Percentiles rank a stretch among this genome's conserved stretches.
These are phyloP conservation scores for Tachina fera DNA, from an alignment of 2,888 invertebrate genomes.

Conservation along the genomic window DNA sequence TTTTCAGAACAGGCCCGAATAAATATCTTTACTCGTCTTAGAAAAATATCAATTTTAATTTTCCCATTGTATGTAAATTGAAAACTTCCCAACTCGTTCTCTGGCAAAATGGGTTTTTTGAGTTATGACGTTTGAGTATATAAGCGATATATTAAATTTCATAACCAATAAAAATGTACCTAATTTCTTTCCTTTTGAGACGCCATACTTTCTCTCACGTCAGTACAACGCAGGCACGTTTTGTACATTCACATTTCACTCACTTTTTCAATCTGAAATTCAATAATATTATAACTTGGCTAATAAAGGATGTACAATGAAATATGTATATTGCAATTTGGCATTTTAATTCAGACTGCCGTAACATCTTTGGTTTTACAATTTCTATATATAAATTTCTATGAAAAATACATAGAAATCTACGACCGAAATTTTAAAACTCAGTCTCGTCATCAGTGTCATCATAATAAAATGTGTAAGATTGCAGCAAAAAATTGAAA, in stretches of 20 bases:
- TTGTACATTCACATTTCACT: slow-evolving; percentile 1
- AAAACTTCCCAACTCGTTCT: too few species aligned
- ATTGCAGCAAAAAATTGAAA: neutral
- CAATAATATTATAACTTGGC: neutral
- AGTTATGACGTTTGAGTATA: too few species aligned
- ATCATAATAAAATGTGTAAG: slow-evolving; percentile 74
- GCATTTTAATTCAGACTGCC: slow-evolving; percentile 69
- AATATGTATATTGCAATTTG: too few species aligned
- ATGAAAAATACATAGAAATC: slow-evolving; percentile 73
- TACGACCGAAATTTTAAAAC: slow-evolving; percentile 68
- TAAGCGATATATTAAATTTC: too few species aligned
- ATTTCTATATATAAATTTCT: slow-evolving; percentile 54
- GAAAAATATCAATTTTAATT: too few species aligned
- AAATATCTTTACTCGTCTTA: too few species aligned
- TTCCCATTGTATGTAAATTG: too few species aligned
- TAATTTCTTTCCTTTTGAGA: neutral
- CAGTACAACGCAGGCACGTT: too few species aligned
- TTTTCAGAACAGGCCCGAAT: too few species aligned
- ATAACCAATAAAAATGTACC: neutral
- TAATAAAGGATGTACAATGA: too few species aligned
- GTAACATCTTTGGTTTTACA: slow-evolving; percentile 68
- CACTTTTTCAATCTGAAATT: neutral
- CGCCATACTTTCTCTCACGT: neutral
- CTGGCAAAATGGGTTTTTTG: too few species aligned
- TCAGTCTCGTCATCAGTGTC: slow-evolving; percentile 82